Evolutionary conservation across 2,797 vertebrate genomes (phyloP).

Genomic region (Gambusia yucatana): DNA sequence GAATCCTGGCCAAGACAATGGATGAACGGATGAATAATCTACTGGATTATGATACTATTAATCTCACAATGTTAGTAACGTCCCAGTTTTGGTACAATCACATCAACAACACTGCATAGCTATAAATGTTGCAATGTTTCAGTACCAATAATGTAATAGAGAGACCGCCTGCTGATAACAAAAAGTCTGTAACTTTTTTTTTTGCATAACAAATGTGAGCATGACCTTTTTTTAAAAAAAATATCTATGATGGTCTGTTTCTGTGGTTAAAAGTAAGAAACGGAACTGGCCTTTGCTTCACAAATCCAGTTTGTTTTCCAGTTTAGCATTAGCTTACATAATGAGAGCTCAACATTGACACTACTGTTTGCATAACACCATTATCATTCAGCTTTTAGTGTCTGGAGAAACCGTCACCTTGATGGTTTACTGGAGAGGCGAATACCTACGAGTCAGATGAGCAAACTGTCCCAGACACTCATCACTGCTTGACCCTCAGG

Average conservation of each 20-base stretch:
- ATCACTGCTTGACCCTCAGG: not conserved
- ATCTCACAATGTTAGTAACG: not conserved
- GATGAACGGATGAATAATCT: too few species aligned
- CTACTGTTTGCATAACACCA: not conserved
- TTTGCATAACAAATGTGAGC: not conserved
- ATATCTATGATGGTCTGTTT: not conserved
- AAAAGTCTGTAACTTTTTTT: not conserved
- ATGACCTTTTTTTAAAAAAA: not conserved
- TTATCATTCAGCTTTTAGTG: not conserved
- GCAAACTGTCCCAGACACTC: not conserved
- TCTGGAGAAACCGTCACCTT: not conserved
- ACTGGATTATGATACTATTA: too few species aligned
- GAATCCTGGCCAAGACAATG: too few species aligned
- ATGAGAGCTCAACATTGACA: not conserved
- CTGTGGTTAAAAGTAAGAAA: not conserved
- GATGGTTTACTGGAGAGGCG: not conserved
- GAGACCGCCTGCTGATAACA: too few species aligned
- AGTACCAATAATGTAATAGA: not conserved
- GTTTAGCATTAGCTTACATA: not conserved
- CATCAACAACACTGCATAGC: not conserved
- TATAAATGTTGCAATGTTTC: not conserved
- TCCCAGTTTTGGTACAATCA: not conserved
- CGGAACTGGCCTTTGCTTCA: not conserved
- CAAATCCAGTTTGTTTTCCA: not conserved
- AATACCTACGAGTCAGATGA: not conserved